phyloP scores from a whole-genome alignment of 1,140 invertebrate genomes.

The Zelostemma sp. region DNA sequence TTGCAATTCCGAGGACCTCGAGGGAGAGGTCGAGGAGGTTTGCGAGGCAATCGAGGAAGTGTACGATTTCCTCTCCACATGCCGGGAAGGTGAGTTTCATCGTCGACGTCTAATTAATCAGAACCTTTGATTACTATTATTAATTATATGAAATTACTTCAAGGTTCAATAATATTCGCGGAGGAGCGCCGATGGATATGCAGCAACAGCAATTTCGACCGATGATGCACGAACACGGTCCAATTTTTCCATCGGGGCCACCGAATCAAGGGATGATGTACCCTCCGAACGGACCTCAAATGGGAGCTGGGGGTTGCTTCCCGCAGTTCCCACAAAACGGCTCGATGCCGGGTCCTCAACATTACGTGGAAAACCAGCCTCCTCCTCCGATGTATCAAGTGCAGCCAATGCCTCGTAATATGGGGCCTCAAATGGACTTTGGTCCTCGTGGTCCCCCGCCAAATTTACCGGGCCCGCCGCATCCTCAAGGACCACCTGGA shows the following conservation, averaged over 20 bases:
- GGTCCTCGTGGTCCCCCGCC: slow-evolving; percentile 35
- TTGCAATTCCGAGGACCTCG: slow-evolving; percentile 29
- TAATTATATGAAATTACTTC: too few relatives aligned
- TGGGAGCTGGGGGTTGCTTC: slow-evolving; percentile 5
- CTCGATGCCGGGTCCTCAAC: slow-evolving; percentile 40
- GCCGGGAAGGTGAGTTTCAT: slow-evolving; percentile 32
- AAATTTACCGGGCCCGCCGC: slow-evolving; percentile 4
- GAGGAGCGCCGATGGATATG: slow-evolving; percentile 27
- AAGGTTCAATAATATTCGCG: too few relatives aligned
- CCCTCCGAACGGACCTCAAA: slow-evolving; percentile 33
- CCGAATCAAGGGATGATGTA: slow-evolving; percentile 54
- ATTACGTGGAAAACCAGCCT: slow-evolving; percentile 33
- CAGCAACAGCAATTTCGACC: slow-evolving; percentile 54
- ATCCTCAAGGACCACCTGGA: neutral
- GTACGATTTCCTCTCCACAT: slow-evolving; percentile 50
- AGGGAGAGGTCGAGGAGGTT: slow-evolving; percentile 45
- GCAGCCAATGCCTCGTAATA: slow-evolving; percentile 17
- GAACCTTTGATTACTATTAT: too few relatives aligned
- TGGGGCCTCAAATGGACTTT: slow-evolving; percentile 48
- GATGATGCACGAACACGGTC: slow-evolving; percentile 54
- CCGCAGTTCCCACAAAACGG: slow-evolving; percentile 35
- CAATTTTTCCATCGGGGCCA: slow-evolving; percentile 50
- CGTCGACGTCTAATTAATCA: neutral
- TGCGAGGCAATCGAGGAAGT: slow-evolving; percentile 36
- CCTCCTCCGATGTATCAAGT: slow-evolving; percentile 39